Evolutionary conservation across 2,113 vertebrate species (phyloP).

Genomic region (Rattus norvegicus): GRCr8 NC_086024.1:108138001-108138500

Average conservation of each 20-base stretch:
- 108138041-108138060: not conserved
- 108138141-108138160: conserved; percentile 46
- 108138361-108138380: not conserved
- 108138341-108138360: not conserved
- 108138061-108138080: not conserved
- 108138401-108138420: not conserved
- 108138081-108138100: conserved; percentile 30
- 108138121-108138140: conserved; percentile 44
- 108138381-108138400: not conserved
- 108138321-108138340: not conserved
- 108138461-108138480: not conserved
- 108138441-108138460: not conserved
- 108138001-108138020: not conserved
- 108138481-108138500: not conserved
- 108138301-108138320: not conserved
- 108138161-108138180: not conserved
- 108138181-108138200: conserved; percentile 41
- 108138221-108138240: not conserved
- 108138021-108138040: rapidly evolving
- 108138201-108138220: not conserved
- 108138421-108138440: not conserved
- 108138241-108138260: not conserved
- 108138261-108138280: conserved; percentile 12
- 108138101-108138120: not conserved
- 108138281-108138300: not conserved